These are phyloP conservation scores for Cyanoliseus patagonus DNA, from an alignment of 2,113 vertebrate genomes.

Conservation along the genomic window DNA sequence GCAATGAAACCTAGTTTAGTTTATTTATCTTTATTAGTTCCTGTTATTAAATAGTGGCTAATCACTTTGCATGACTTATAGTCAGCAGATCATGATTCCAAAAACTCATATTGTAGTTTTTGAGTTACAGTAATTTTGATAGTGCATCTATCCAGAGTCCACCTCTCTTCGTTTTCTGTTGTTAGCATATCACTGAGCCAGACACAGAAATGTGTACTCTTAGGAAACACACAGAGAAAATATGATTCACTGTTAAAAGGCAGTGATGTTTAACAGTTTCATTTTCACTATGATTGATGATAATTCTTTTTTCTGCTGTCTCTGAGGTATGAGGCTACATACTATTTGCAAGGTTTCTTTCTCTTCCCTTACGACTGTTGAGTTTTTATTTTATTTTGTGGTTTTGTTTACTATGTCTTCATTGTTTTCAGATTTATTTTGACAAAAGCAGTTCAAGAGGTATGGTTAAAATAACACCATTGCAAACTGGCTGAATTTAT, in stretches of 20 bases:
- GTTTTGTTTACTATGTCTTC: neutral
- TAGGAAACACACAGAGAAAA: neutral
- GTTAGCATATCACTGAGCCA: neutral
- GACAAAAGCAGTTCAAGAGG: neutral
- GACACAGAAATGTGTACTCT: neutral
- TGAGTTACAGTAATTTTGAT: neutral
- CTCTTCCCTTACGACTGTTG: neutral
- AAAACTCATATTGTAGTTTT: neutral
- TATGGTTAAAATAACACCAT: neutral
- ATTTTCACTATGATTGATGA: neutral
- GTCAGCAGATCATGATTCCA: neutral
- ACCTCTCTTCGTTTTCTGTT: neutral
- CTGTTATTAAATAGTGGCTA: neutral
- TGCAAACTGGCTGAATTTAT: neutral
- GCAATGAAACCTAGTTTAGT: neutral
- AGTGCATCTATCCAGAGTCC: rapidly evolving
- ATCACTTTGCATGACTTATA: neutral
- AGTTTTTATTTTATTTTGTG: neutral
- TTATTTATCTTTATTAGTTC: neutral
- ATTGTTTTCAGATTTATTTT: neutral
- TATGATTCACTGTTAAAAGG: neutral
- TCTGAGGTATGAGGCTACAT: neutral
- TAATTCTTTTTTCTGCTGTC: neutral
- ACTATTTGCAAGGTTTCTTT: neutral
- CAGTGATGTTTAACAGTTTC: neutral